Conservation (phyloP, 1,140 invertebrate genomes). For the Metopolophium dirhodum region DNA sequence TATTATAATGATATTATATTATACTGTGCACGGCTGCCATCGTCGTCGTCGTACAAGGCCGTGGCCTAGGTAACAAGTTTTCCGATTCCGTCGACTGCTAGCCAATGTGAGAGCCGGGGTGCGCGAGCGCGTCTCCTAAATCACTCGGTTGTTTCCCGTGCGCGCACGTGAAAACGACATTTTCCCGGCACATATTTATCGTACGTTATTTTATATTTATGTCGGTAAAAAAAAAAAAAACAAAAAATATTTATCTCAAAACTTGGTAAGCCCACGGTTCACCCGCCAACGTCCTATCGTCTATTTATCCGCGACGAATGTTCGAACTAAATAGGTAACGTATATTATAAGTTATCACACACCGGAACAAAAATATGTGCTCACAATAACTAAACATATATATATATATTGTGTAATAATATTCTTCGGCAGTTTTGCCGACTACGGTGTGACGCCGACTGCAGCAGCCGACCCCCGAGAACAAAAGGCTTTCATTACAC, state of each 20-base stretch:
- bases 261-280: background rate
- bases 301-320: background rate
- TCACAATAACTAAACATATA: background rate
- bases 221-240: background rate
- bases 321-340: background rate
- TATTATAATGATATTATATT: background rate
- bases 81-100: background rate
- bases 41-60: background rate
- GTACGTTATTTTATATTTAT: constrained; percentile 18
- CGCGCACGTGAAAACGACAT: constrained; percentile 6
- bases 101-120: background rate
- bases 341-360: background rate
- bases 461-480: background rate
- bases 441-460: background rate
- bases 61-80: background rate
- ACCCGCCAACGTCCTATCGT: background rate
- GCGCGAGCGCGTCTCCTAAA: background rate
- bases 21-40: too few relatives aligned
- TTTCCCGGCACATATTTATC: background rate
- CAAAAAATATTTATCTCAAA: background rate
- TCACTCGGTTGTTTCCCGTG: background rate
- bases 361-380: background rate
- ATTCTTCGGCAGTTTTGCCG: background rate
- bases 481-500: background rate
- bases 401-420: background rate